Conservation (phyloP, 2,113 vertebrate genomes). For the Ammodytes marinus region DNA sequence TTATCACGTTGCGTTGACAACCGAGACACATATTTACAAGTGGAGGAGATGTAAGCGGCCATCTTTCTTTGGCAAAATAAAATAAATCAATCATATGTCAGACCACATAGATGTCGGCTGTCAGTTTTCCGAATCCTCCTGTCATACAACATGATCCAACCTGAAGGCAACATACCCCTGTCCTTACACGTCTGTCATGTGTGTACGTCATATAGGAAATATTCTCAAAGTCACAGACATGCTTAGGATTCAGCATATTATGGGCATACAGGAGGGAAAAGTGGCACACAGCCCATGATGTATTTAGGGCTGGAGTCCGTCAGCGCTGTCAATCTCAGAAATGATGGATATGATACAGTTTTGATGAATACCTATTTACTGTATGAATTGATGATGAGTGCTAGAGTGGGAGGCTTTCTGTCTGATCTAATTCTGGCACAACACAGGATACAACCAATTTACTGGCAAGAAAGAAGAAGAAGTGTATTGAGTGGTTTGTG, state of each 20-base stretch:
- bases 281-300: neutral
- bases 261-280: neutral
- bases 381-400: neutral
- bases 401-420: neutral
- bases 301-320: neutral
- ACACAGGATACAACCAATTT: neutral
- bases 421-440: neutral
- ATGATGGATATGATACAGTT: neutral
- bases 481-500: neutral
- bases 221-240: slow-evolving; percentile 18
- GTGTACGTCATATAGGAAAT: neutral
- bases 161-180: too few species aligned
- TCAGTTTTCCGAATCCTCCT: neutral
- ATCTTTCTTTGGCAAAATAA: neutral
- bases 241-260: slow-evolving; percentile 6
- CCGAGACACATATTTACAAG: neutral
- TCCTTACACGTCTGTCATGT: too few species aligned
- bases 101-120: neutral
- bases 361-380: neutral
- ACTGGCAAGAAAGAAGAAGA: neutral
- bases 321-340: neutral
- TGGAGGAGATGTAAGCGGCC: neutral
- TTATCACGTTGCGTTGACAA: neutral
- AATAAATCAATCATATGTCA: neutral
- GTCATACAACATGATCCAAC: too few species aligned